These are phyloP conservation scores for Scaptomyza graminum DNA, from an alignment of 1,140 invertebrate species.

Conservation along the genomic window DNA sequence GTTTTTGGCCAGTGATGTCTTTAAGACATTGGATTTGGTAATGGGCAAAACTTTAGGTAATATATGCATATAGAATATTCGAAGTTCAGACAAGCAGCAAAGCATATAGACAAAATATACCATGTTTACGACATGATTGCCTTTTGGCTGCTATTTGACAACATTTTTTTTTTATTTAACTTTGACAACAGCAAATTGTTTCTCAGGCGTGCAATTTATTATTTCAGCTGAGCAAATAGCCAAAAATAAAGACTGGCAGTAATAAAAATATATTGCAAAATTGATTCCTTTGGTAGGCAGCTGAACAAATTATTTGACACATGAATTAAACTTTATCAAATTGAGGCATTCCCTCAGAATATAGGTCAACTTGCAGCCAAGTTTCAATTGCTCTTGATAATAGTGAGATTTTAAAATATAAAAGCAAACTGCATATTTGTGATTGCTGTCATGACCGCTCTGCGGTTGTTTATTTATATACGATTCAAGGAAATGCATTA, in stretches of 20 bases:
- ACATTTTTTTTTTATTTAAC: background rate
- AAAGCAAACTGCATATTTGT: conserved; percentile 46
- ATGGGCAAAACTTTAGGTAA: conserved; percentile 25
- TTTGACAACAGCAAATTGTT: conserved; percentile 30
- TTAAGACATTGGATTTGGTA: conserved; percentile 32
- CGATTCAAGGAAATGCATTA: conserved; percentile 59
- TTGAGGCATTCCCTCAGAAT: background rate
- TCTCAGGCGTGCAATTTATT: conserved; percentile 60
- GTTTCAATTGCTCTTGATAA: conserved; percentile 51
- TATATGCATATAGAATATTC: background rate
- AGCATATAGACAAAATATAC: conserved; percentile 13
- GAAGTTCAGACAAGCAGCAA: background rate
- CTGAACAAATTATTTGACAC: background rate
- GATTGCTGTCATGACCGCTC: conserved; percentile 8
- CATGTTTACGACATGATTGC: conserved; percentile 38
- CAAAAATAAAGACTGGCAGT: conserved; percentile 52
- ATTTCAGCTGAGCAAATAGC: conserved; percentile 57
- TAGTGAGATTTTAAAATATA: conserved; percentile 20
- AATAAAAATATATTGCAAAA: conserved; percentile 40
- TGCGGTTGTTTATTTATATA: conserved; percentile 74
- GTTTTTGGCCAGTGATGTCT: conserved; percentile 28
- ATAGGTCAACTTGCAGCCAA: background rate
- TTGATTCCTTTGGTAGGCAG: conserved; percentile 22
- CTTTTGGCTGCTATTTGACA: background rate
- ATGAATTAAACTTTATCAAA: background rate